These are phyloP conservation scores for Decapterus maruadsi DNA, from an alignment of 2,797 vertebrate species.

Conservation along the genomic window DNA sequence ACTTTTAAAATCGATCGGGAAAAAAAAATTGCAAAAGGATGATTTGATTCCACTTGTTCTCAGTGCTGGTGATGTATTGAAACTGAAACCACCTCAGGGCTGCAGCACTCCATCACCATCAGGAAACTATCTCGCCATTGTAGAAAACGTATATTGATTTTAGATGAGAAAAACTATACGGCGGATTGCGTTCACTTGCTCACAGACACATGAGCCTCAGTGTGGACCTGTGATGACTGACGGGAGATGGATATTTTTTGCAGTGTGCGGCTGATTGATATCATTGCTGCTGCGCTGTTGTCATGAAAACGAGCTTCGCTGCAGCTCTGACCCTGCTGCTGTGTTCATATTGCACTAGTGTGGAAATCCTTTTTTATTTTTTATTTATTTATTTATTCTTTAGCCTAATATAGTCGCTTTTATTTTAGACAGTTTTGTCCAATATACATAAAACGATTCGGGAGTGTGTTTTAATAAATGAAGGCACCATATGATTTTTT, in stretches of 20 bases:
- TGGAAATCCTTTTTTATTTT: not conserved
- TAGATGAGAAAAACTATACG: not conserved
- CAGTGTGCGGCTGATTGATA: conserved; percentile 70
- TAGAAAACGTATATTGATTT: not conserved
- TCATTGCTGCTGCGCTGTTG: conserved; percentile 29
- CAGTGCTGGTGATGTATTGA: not conserved
- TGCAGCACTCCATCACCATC: not conserved
- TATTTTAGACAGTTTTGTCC: not conserved
- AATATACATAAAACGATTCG: not conserved
- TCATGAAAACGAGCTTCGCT: conserved; percentile 16
- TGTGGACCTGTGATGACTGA: not conserved
- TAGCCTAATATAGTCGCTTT: too few species aligned
- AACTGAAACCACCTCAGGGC: not conserved
- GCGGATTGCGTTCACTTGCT: not conserved
- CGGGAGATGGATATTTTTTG: conserved; percentile 33
- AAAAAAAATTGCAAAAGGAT: not conserved
- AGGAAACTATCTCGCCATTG: not conserved
- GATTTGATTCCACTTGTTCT: not conserved
- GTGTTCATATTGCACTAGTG: not conserved
- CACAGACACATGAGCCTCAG: not conserved
- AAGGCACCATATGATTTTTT: not conserved
- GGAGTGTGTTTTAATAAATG: not conserved
- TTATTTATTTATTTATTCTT: too few species aligned
- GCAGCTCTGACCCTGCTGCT: not conserved
- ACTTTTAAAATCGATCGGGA: not conserved